phyloP scores from a whole-genome alignment of 2,888 invertebrate genomes.

The Stictocephala bisonia region DNA sequence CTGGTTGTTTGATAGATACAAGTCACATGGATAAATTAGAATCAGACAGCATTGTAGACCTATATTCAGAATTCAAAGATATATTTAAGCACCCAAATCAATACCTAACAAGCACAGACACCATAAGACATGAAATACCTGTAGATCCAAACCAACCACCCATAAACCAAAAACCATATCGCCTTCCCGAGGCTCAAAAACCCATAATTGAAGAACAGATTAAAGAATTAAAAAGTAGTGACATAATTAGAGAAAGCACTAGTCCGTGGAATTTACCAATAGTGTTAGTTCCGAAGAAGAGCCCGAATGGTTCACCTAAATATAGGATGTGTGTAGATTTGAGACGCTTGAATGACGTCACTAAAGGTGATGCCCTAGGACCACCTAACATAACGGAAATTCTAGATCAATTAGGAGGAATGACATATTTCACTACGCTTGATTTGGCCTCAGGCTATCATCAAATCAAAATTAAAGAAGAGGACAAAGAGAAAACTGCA shows the following conservation, averaged over 20 bases:
- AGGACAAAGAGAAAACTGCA: conserved; percentile 39
- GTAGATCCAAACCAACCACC: conserved; percentile 18
- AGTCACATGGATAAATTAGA: neutral
- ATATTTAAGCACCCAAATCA: conserved; percentile 5
- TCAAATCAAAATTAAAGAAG: conserved; percentile 55
- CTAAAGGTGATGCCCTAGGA: conserved; percentile 52
- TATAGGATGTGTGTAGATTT: conserved; percentile 58
- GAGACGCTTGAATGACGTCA: conserved; percentile 55
- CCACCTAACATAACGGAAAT: conserved; percentile 58
- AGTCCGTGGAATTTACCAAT: conserved; percentile 62
- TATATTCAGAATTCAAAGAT: neutral
- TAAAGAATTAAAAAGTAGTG: conserved; percentile 55
- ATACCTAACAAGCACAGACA: neutral
- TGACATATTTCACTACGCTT: conserved; percentile 57
- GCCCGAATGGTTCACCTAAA: conserved; percentile 47
- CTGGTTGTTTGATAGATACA: neutral
- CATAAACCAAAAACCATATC: conserved; percentile 46
- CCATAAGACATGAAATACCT: conserved; percentile 21
- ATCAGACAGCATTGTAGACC: neutral
- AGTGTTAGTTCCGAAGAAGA: conserved; percentile 62
- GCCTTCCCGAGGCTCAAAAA: conserved; percentile 46
- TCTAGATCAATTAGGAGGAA: conserved; percentile 56
- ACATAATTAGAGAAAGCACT: conserved; percentile 54
- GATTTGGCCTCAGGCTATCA: conserved; percentile 59
- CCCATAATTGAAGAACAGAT: conserved; percentile 50